These are phyloP conservation scores for Agriopis aurantiaria DNA, from an alignment of 2,888 invertebrate genomes.

Conservation along the genomic window DNA sequence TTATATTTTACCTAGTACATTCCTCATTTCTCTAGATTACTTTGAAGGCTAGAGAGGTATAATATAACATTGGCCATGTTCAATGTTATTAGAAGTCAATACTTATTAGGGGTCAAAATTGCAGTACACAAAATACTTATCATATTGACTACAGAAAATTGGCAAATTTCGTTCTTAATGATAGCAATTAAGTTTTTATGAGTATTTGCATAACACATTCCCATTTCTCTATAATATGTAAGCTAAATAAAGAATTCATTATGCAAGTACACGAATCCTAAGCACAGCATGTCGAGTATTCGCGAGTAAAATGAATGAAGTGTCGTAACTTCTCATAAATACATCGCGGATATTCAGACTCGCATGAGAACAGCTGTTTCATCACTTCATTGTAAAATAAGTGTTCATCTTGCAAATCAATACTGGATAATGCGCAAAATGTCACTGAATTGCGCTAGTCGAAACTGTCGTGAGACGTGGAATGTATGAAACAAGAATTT, in stretches of 20 bases:
- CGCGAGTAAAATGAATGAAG: slow-evolving; percentile 47
- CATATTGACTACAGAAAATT: background rate
- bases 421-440: slow-evolving; percentile 84
- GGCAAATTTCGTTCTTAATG: background rate
- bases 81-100: background rate
- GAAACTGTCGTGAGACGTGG: slow-evolving; percentile 60
- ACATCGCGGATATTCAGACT: slow-evolving; percentile 48
- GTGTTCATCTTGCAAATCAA: slow-evolving; percentile 81
- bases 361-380: slow-evolving; percentile 80
- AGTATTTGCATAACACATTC: slow-evolving; percentile 4
- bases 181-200: background rate
- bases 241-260: slow-evolving; percentile 1
- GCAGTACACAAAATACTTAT: background rate
- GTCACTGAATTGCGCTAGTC: slow-evolving; percentile 78
- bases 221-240: background rate
- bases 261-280: slow-evolving; percentile 32
- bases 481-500: slow-evolving; percentile 66
- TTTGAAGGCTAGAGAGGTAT: background rate
- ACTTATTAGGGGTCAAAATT: background rate
- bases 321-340: slow-evolving; percentile 58
- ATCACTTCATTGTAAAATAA: slow-evolving; percentile 74
- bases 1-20: too few species aligned
- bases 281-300: slow-evolving; percentile 16
- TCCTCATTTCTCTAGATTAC: background rate
- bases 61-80: background rate